Base-by-base conservation (phyloP, 2,888 invertebrate genomes). In the Celastrina argiolus region DNA sequence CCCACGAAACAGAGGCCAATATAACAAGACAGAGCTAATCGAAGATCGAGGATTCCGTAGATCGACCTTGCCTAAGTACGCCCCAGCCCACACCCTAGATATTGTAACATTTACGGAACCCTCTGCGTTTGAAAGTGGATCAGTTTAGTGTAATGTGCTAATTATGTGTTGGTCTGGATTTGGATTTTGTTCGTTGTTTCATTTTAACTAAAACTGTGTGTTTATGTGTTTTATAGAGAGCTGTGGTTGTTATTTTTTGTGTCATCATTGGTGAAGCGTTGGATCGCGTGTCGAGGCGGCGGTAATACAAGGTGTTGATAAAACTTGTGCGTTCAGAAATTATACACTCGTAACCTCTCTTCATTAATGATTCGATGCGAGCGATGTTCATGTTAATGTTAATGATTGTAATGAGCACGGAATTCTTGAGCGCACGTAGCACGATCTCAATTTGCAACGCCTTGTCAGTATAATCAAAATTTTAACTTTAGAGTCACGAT, bases 141-240 rank as follows among this genome's bases (percentile, higher is more conserved):
- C 85, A 81, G 81, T 78, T 88, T 90, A 91, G 89, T 89, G 87
- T 89, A 87, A 82, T 90, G 90, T 90, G 90, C 90, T 91, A 90
- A 89, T 86, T 87, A 84, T 85, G 87, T 87, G 86, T 87, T 88
- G 85, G 88, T 83, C 85, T 90, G 88, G 87, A 86, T 89, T 89
- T 90, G 87, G 81, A 84, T 88, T 89, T 88, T 90, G 88, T 89
- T 90, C 88, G 87, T 90, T 91, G 89, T 83, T 85, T 87, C 85
- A 87, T 89, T 78, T 80, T 85, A 84, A 89, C 89, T 88, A 85
- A 88, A 88, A 85, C 82, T 90, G 88, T 91, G 88, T 91, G 90
- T 90, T 87, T 89, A 83, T 90, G 88, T 90, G 89, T 88, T 87
- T 66, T 66, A 66, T 66, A 88, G 85, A 81, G 77, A 85, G 87